Evolutionary conservation across 2,888 invertebrate species (phyloP), one percentile per base, ranked within the genome.

Genomic region (Mesochorus sp.): DNA sequence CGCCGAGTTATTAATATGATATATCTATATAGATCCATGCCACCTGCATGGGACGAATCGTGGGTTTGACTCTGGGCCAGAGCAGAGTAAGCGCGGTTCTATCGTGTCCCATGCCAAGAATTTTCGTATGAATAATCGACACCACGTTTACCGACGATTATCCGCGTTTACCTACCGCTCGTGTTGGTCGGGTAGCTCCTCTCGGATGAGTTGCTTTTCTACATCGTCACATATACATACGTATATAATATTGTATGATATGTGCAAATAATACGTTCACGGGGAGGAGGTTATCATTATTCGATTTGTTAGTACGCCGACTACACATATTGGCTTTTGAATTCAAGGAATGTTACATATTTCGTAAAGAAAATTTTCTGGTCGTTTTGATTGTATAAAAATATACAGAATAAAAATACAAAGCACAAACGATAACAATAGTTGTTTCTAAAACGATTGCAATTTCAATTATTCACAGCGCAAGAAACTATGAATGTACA

Each of bases 151-250:
- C 70, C 70, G 21, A 70, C 78, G 78, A 74, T 78, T 78, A 77
- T 47, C 72, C 61, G 39, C 55, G 72, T 82, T 84, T 79, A 82
- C 80, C 70, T 79, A 81, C 76, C 80, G 76, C 76, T 81, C 82
- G 79, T 77, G 79, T 76, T 53, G 76, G 80, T 75, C 76, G 61
- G 66, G 62, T 62, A 51, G 74, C 44, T 26, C 49, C 19, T 51
- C 78, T 47, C 28, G 19, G 49, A 67, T 73, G 24, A 12, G 55
- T 67, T 67, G 55, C 42, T 42, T 68, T 70, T 51, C 49, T 12
- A 68, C 57, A 34, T 14, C 14, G 39, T 28, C 55, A 47, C 57
- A 47, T 57, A 17, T 17, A 31, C 17, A 53, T 53, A 26, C n/a
- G 17, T 21, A 12, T n/a, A 39, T 39, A 6, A 31, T 17, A 55